phyloP scores from a whole-genome alignment of 2,888 invertebrate species.

The Fragum whitleyi region DNA sequence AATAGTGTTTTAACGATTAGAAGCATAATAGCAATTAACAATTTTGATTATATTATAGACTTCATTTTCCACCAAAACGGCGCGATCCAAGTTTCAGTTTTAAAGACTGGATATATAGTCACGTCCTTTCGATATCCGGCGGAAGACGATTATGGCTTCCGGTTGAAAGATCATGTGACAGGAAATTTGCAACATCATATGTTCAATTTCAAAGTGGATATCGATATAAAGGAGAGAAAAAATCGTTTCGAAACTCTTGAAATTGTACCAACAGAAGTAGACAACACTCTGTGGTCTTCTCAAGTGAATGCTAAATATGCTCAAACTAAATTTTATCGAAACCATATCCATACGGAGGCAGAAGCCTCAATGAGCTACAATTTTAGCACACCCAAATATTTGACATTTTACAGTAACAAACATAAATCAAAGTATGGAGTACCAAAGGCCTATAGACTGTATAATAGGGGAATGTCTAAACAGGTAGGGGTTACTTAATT shows the following conservation, averaged over 20 bases:
- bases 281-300: constrained; percentile 58
- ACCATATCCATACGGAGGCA: constrained; percentile 67
- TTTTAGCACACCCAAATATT: constrained; percentile 77
- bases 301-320: constrained; percentile 48
- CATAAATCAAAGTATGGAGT: constrained; percentile 66
- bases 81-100: constrained; percentile 69
- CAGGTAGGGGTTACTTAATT: constrained; percentile 44
- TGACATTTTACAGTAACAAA: constrained; percentile 74
- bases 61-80: constrained; percentile 80
- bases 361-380: constrained; percentile 76
- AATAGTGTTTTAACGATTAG: constrained; percentile 73
- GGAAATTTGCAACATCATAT: constrained; percentile 80
- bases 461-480: constrained; percentile 73
- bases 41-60: constrained; percentile 81
- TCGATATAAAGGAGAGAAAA: constrained; percentile 75
- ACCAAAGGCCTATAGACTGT: constrained; percentile 74
- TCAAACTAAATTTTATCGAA: constrained; percentile 64
- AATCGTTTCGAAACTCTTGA: constrained; percentile 80
- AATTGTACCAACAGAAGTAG: constrained; percentile 64
- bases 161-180: constrained; percentile 67
- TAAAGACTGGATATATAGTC: constrained; percentile 79
- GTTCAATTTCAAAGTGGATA: constrained; percentile 76
- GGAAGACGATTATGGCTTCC: constrained; percentile 71
- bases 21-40: constrained; percentile 72
- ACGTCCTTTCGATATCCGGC: constrained; percentile 57